Evolutionary conservation across 2,797 vertebrate species (phyloP), one percentile per base, ranked within the genome.

Genomic region (Borostomias antarcticus): DNA sequence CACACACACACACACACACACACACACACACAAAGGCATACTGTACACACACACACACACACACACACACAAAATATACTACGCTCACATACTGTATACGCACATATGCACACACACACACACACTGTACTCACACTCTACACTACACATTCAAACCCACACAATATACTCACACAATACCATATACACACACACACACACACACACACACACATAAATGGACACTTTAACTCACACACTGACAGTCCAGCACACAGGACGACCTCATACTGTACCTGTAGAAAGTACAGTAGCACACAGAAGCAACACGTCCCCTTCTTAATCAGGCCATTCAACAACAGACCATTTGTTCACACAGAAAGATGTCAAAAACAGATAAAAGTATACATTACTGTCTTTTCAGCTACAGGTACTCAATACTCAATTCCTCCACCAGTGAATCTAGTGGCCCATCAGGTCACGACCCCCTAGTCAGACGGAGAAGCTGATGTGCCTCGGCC

Each of bases 61-160:
- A 61, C 25, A 25, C 15, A 63, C 48, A 40, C 48, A 57, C 66
- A 67, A 59, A 26, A 56, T 77, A n/a, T n/a, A n/a, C n/a, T n/a
- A n/a, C n/a, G n/a, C n/a, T 45, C 15, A n/a, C 17, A 13, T 5
- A n/a, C 40, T 45, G 40, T 45, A 45, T 15, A 5, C 4, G n/a
- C 56, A 74, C 72, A 21, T 40, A 58, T 43, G 23, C 48, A 60
- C 28, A 61, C 25, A 25, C 15, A 63, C 48, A 40, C 19, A 37
- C 48, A 53, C 19, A 64, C 17, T 15, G 48, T 26, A 30, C 23
- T 35, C 8, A 28, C 58, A 37, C 19, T 37, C n/a, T n/a, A n/a
- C n/a, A n/a, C n/a, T n/a, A n/a, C n/a, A n/a, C n/a, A n/a, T n/a
- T n/a, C n/a, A n/a, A n/a, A n/a, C n/a, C n/a, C n/a, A n/a, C n/a